Base-by-base conservation (phyloP, 2,113 vertebrate species). In the Ranitomeya variabilis region DNA sequence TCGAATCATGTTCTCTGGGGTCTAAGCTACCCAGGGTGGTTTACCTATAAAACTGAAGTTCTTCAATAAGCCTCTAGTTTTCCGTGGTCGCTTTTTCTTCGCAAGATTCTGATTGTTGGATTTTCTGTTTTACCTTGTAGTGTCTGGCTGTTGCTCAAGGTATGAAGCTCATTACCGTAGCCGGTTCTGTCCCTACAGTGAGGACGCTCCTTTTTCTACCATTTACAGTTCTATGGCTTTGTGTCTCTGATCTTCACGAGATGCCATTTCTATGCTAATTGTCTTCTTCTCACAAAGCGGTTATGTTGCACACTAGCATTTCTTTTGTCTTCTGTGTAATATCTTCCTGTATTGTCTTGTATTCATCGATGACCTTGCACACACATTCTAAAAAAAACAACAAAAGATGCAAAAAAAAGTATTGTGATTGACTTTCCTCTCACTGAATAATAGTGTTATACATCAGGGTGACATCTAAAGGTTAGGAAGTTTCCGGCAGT, bases 281-380 rank as follows among this genome's bases (percentile, higher is more conserved):
- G n/a, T 80, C 55, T 67, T 64, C 66, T 31, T 11, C 54, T 55
- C n/a, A 37, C 54, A 85, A 85, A 73, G 52, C 16, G 11, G 67
- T 26, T 85, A 60, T 74, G 83, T 74, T 85, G 67, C 52, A 73
- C 62, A 52, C 59, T 23, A n/a, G 69, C 19, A 74, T 86, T 71
- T 86, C 64, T 45, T 82, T 69, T 69, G 67, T 80, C 21, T 73
- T 6, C 9, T 1, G 18, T 64, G 19, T 54, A 62, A 57, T 77
- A 80, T 57, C 77, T 37, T 45, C 51, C 19, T 59, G n/a, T 59
- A 87, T 87, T 87, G 86, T 87, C 52, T 80, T 67, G 23, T 69
- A 52, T 80, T 87, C 78, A 87, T 71, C 64, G 71, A 31, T 80
- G 62, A 69, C 76, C 86, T 80, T 87, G 77, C 23, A 59, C 10